Evolutionary conservation across 2,888 invertebrate species (phyloP).

Genomic region (Leptinotarsa peninsularis): DNA sequence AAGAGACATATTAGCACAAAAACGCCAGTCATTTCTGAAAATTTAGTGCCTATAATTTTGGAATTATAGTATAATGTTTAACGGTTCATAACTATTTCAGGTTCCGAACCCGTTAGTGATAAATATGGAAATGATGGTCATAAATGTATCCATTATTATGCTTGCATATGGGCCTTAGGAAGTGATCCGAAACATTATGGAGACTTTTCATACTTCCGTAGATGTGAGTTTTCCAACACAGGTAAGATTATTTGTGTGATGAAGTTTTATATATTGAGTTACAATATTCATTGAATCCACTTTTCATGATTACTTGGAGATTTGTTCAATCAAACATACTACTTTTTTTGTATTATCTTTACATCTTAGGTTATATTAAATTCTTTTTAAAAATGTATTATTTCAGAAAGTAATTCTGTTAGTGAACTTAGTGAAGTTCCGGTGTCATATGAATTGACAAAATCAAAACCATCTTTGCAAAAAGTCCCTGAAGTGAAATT

Average conservation of each 20-base stretch:
- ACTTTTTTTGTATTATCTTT: too few species aligned
- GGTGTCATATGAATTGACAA: neutral
- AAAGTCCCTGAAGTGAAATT: neutral
- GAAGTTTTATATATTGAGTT: neutral
- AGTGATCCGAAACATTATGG: constrained; percentile 73
- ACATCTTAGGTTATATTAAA: neutral
- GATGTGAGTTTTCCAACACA: constrained; percentile 7
- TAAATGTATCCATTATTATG: constrained; percentile 78
- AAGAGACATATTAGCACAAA: too few species aligned
- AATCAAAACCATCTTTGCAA: neutral
- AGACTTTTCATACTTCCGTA: constrained; percentile 71
- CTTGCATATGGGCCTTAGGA: constrained; percentile 78
- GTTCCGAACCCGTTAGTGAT: constrained; percentile 38
- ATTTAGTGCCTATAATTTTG: too few species aligned
- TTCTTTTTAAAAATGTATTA: neutral
- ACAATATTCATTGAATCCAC: neutral
- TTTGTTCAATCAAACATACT: too few species aligned
- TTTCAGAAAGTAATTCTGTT: constrained; percentile 10
- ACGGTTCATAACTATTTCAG: constrained; percentile 29
- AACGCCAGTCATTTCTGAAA: too few species aligned
- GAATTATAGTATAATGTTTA: too few species aligned
- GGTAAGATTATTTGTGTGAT: constrained; percentile 9
- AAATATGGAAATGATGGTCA: constrained; percentile 41
- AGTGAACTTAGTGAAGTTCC: neutral
- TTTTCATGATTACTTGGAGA: too few species aligned